These are phyloP conservation scores for Squalus acanthias DNA, from an alignment of 2,797 vertebrate species.

Conservation along the genomic window DNA sequence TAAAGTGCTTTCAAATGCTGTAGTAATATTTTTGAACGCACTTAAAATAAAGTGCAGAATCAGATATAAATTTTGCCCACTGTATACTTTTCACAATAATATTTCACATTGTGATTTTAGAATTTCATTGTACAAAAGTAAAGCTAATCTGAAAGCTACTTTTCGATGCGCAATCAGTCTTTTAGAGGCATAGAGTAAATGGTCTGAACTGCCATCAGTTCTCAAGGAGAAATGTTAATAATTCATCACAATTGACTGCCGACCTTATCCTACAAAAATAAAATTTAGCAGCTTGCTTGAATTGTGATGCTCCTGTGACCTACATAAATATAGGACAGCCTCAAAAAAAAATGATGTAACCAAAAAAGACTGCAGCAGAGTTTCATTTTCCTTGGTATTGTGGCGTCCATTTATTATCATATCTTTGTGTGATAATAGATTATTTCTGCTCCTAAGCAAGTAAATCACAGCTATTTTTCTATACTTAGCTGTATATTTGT, in stretches of 20 bases:
- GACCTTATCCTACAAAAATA: not conserved
- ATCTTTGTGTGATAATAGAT: not conserved
- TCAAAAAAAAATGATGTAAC: not conserved
- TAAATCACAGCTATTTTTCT: not conserved
- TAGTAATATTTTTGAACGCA: not conserved
- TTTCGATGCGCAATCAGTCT: not conserved
- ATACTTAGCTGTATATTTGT: not conserved
- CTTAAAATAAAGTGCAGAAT: not conserved
- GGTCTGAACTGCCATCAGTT: not conserved
- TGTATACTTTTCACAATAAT: not conserved
- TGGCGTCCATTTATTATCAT: not conserved
- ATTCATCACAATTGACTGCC: not conserved
- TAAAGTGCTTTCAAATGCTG: not conserved
- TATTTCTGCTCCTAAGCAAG: not conserved
- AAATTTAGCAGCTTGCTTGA: not conserved
- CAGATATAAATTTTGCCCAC: not conserved
- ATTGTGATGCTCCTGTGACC: not conserved
- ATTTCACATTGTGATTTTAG: not conserved
- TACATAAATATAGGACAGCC: not conserved
- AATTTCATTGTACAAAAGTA: not conserved
- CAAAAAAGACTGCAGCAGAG: not conserved
- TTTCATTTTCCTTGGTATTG: not conserved
- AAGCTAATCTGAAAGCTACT: not conserved
- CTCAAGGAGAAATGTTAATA: not conserved
- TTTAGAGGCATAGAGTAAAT: not conserved